phyloP scores from a whole-genome alignment of 2,797 vertebrate species.

The Iguana delicatissima region DNA sequence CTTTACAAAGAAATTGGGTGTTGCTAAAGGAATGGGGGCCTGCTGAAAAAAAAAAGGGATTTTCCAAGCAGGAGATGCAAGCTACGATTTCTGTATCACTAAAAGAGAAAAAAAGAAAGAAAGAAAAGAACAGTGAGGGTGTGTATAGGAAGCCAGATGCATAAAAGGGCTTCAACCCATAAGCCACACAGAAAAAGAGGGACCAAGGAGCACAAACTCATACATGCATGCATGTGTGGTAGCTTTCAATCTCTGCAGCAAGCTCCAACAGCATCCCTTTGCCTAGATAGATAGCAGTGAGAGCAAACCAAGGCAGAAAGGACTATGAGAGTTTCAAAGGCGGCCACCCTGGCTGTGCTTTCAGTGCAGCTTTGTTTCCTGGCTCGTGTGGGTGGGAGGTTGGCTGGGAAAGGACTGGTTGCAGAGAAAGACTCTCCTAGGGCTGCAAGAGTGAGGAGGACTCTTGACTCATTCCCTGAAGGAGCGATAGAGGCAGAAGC shows the following conservation, averaged over 20 bases:
- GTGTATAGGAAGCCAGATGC: background rate
- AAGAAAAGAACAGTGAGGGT: background rate
- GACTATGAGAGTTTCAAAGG: constrained; percentile 45
- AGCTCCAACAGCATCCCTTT: background rate
- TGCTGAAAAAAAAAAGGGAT: constrained; percentile 18
- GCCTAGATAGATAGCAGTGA: background rate
- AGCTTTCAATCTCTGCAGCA: constrained; percentile 25
- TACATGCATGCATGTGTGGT: background rate
- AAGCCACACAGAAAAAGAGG: background rate
- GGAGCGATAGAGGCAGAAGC: background rate
- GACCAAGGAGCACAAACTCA: background rate
- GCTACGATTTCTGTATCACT: constrained; percentile 55
- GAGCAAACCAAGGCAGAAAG: background rate
- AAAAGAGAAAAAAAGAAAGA: background rate
- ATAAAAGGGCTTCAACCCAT: constrained; percentile 51
- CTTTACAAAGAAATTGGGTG: fast-evolving
- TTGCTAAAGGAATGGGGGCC: background rate
- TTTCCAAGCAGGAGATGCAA: background rate
- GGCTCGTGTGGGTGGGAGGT: background rate
- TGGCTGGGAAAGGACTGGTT: no score
- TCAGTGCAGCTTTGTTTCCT: constrained; percentile 15
- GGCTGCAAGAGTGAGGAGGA: background rate
- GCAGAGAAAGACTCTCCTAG: background rate
- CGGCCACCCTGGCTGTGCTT: fast-evolving
- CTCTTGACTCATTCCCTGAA: background rate